Evolutionary conservation across 2,113 vertebrate species (phyloP), one percentile per base, ranked within the genome.

Genomic region (Caracal caracal): DNA sequence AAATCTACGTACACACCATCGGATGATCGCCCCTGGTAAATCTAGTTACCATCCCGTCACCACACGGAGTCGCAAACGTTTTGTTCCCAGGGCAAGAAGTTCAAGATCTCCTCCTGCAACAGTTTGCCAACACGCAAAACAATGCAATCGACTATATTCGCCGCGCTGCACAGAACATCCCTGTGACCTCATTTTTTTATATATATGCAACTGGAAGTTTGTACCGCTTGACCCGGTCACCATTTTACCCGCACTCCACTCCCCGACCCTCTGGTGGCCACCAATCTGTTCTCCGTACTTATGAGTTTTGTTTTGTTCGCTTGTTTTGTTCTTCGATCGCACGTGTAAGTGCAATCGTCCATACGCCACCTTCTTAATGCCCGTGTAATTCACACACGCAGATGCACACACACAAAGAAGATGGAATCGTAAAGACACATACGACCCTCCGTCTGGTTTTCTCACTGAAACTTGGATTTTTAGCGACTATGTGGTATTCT

Each of bases 381-480:
- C 51, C 35, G 1, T 33, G 20, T 5, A 53, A 47, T 9, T 15
- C 3, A 33, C 43, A 83, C 53, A 16, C 1, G 2, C 0, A 37
- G 30, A 59, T 0, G 4, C 6, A 56, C 30, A 22, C 9, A 37
- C 43, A 5, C 1, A 1, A 37, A 79, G 40, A 84, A 90, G 76
- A 63, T 17, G 11, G 26, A 75, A 71, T 59, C 7, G 5, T 81
- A 26, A 80, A 96, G 71, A 63, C 15, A 26, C 30, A 30, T 9
- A n/a, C 22, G 70, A 19, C 19, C 19, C 56, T 53, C 11, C 30
- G 61, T 56, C 30, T 61, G 19, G 51, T 66, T 81, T 66, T 68
- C 49, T 93, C 20, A 9, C 26, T 13, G 49, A 88, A 88, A 90
- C 56, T 24, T 16, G 33, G n/a, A 93, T 53, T 91, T 96, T 96